These are phyloP conservation scores for Ormyrus thymus DNA, from an alignment of 2,888 invertebrate species.

Conservation along the genomic window DNA sequence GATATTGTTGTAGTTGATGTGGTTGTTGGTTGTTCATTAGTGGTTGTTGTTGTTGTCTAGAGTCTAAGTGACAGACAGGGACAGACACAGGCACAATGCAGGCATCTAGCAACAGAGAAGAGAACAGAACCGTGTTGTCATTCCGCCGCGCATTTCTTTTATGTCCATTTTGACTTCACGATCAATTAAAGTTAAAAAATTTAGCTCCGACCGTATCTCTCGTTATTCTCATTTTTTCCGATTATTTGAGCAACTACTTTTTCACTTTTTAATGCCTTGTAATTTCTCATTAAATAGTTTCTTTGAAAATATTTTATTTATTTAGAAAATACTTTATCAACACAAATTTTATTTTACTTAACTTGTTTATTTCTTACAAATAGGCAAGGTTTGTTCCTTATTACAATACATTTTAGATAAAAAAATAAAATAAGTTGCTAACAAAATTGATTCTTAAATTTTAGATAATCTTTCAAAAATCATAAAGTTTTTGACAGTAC, in stretches of 20 bases:
- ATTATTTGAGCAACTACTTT: too few species aligned
- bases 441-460: too few species aligned
- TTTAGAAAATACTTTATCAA: too few species aligned
- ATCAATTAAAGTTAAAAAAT: not conserved
- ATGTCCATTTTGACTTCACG: conserved; percentile 19
- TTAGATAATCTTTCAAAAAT: too few species aligned
- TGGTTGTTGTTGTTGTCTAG: conserved; percentile 73
- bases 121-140: conserved; percentile 76
- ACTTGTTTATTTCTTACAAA: too few species aligned
- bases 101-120: conserved; percentile 97
- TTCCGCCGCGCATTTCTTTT: conserved; percentile 69
- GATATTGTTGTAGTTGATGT: conserved; percentile 72
- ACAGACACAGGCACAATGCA: conserved; percentile 79
- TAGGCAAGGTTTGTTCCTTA: too few species aligned
- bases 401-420: too few species aligned
- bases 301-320: too few species aligned
- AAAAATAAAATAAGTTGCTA: too few species aligned
- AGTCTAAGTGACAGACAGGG: conserved; percentile 76
- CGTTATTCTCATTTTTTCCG: conserved; percentile 3
- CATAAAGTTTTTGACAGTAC: not conserved
- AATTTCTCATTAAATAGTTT: too few species aligned
- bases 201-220: not conserved
- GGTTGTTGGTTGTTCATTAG: conserved; percentile 71
- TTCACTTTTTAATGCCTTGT: too few species aligned
- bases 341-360: too few species aligned